Evolutionary conservation across 2,113 vertebrate genomes (phyloP).

Genomic region (Origma solitaria): DNA sequence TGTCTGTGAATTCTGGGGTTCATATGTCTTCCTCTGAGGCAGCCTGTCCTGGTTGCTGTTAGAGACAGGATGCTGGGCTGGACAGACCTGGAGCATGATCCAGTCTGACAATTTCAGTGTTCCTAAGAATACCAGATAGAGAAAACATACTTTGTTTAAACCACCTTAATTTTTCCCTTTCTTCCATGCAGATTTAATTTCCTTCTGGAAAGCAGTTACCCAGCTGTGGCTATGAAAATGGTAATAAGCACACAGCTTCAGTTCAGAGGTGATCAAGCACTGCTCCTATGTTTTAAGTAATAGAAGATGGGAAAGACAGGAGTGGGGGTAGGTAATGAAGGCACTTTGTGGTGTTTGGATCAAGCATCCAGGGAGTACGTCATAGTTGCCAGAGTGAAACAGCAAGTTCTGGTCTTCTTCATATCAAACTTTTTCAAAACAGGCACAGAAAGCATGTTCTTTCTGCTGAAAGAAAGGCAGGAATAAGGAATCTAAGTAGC

Average conservation of each 20-base stretch:
- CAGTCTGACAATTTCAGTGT: neutral
- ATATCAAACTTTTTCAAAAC: neutral
- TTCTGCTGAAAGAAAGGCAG: neutral
- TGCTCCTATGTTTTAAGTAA: neutral
- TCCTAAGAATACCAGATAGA: neutral
- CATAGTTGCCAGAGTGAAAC: neutral
- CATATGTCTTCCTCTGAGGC: neutral
- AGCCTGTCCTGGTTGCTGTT: neutral
- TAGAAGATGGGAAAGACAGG: conserved; percentile 5
- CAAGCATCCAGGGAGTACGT: neutral
- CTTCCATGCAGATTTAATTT: conserved; percentile 47
- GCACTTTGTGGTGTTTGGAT: neutral
- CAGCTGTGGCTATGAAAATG: conserved; percentile 36
- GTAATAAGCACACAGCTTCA: conserved; percentile 24
- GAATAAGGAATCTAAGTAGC: neutral
- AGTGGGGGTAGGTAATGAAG: neutral
- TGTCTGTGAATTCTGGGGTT: neutral
- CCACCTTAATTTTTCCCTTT: neutral
- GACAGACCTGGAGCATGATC: neutral
- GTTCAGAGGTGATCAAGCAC: conserved; percentile 36
- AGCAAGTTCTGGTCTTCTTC: conserved; percentile 22
- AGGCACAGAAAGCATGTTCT: neutral
- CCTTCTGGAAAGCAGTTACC: conserved; percentile 36
- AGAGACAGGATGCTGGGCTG: neutral
- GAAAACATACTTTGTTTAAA: conserved; percentile 34